These are phyloP conservation scores for Lasioglossum lativentre DNA, from an alignment of 2,888 invertebrate genomes.

Conservation along the genomic window DNA sequence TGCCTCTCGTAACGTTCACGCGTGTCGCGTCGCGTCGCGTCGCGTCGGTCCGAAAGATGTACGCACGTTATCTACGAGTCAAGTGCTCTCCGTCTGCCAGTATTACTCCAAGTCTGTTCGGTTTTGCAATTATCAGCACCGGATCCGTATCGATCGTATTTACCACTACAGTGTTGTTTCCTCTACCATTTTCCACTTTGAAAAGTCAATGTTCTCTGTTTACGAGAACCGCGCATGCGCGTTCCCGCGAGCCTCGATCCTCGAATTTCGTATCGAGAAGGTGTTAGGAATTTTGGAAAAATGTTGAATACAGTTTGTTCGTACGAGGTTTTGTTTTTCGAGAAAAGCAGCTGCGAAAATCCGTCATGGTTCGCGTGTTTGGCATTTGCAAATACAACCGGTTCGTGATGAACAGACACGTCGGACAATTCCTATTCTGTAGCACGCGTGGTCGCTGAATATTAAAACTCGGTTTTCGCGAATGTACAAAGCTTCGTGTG, in stretches of 20 bases:
- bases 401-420: neutral
- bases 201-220: slow-evolving; percentile 7
- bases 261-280: neutral
- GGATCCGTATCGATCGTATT: slow-evolving; percentile 21
- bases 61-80: slow-evolving; percentile 37
- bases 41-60: neutral
- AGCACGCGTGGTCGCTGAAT: neutral
- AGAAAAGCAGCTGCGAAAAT: neutral
- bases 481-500: neutral
- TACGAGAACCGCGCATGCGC: neutral
- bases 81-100: slow-evolving; percentile 15
- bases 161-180: neutral
- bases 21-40: neutral
- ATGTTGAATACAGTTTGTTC: too few species aligned
- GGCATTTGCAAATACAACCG: neutral
- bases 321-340: neutral
- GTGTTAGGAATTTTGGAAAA: neutral
- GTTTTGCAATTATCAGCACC: slow-evolving; percentile 42
- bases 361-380: neutral
- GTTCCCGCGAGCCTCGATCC: neutral
- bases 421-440: neutral
- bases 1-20: slow-evolving; percentile 20
- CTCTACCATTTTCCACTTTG: neutral
- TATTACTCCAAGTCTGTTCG: slow-evolving; percentile 19
- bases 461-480: neutral